phyloP scores from a whole-genome alignment of 2,888 invertebrate genomes.

The Strigamia transsilvanica region DNA sequence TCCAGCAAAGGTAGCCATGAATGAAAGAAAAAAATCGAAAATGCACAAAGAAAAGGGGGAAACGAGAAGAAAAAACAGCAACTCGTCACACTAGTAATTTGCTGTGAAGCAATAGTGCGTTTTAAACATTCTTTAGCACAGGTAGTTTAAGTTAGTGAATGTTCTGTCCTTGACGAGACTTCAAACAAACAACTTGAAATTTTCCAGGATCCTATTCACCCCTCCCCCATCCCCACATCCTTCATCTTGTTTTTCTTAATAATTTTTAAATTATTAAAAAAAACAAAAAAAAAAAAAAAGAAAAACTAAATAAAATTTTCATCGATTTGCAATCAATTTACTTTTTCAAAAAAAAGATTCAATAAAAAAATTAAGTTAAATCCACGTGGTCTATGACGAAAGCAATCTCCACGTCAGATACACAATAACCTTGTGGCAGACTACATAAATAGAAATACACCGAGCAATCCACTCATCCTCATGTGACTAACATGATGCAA shows the following conservation, averaged over 20 bases:
- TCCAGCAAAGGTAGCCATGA: neutral
- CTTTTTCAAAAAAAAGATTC: no score
- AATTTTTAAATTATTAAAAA: neutral
- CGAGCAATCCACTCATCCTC: constrained; percentile 27
- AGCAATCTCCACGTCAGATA: neutral
- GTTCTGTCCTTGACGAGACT: constrained; percentile 45
- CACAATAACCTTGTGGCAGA: constrained; percentile 31
- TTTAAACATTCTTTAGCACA: constrained; percentile 23
- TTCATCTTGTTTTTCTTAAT: neutral
- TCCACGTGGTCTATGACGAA: constrained; percentile 1
- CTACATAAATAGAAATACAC: neutral
- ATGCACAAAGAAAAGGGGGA: neutral
- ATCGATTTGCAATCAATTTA: no score
- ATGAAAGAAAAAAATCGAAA: neutral
- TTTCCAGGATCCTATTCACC: neutral
- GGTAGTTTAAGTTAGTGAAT: constrained; percentile 22
- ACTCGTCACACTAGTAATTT: constrained; percentile 7
- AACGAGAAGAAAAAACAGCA: neutral
- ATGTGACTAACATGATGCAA: constrained; percentile 34
- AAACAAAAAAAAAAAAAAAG: neutral
- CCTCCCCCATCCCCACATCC: neutral
- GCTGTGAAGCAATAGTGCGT: constrained; percentile 10
- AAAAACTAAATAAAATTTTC: neutral
- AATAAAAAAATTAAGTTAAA: neutral
- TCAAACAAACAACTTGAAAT: constrained; percentile 51